Conservation (phyloP, 2,113 vertebrate genomes). For the Rafetus swinhoei region DNA sequence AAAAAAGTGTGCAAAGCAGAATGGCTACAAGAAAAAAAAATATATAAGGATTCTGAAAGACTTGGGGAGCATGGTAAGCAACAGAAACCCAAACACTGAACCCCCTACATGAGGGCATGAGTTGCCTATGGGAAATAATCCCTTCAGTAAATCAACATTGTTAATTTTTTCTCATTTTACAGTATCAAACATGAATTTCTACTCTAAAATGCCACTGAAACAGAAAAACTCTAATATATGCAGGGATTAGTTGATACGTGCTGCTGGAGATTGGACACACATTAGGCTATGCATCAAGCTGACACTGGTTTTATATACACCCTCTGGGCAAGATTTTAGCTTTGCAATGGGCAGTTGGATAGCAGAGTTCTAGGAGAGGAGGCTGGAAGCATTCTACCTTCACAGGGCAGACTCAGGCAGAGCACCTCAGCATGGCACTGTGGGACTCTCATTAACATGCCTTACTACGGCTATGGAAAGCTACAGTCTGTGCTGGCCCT, state of each 20-base stretch:
- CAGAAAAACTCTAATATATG: conserved; percentile 22
- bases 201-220: not conserved
- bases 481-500: not conserved
- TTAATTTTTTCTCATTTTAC: conserved; percentile 30
- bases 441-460: not conserved
- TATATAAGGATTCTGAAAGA: conserved; percentile 20
- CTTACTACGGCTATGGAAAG: not conserved
- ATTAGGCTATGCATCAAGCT: not conserved
- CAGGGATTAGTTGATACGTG: conserved; percentile 38
- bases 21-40: conserved; percentile 36
- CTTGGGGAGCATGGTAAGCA: conserved; percentile 12
- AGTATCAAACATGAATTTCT: not conserved
- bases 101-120: not conserved
- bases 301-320: not conserved
- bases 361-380: not conserved
- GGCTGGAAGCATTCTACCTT: not conserved
- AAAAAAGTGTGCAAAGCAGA: not conserved
- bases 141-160: not conserved
- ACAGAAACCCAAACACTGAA: conserved; percentile 3
- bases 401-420: not conserved
- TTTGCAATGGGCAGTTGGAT: fast-evolving
- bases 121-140: not conserved
- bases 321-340: not conserved
- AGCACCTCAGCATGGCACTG: not conserved
- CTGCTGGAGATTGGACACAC: not conserved